A percentile compares a stretch with the other conserved stretches of the same genome.
Evolutionary conservation across 2,113 vertebrate species (phyloP).

Genomic region (Progne subis): DNA sequence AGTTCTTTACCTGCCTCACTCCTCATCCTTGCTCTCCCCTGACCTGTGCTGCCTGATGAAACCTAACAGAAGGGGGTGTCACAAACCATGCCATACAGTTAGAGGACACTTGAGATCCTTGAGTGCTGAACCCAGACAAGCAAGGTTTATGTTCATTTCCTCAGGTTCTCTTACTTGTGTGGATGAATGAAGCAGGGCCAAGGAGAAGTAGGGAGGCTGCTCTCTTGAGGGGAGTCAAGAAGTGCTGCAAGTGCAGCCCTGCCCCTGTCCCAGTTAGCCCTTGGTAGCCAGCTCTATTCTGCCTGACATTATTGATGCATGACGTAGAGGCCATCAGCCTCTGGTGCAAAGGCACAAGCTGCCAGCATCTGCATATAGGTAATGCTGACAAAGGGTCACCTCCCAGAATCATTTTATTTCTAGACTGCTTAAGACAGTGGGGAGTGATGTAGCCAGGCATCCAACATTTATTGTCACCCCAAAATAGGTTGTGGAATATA

Average conservation of each 20-base stretch:
- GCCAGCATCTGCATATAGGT: neutral
- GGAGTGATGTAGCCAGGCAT: neutral
- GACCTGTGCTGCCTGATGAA: neutral
- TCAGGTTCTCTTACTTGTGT: neutral
- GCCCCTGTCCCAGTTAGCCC: neutral
- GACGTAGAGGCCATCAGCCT: neutral
- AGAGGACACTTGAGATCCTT: neutral
- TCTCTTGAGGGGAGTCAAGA: neutral
- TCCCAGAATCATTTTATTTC: neutral
- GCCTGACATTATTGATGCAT: neutral
- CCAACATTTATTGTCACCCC: neutral
- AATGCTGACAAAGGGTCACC: neutral
- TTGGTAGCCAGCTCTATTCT: neutral
- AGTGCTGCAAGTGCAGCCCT: neutral
- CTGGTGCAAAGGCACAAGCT: neutral
- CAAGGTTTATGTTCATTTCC: neutral
- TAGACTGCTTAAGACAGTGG: neutral
- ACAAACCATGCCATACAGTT: neutral
- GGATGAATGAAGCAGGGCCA: neutral
- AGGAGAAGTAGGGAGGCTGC: neutral
- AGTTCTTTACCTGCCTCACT: neutral
- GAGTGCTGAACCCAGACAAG: neutral
- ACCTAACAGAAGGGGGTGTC: neutral
- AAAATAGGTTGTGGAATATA: conserved; percentile 39
- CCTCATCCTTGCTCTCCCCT: neutral